These are phyloP conservation scores for Tamias sibiricus DNA, from an alignment of 2,113 vertebrate genomes.

Conservation along the genomic window DNA sequence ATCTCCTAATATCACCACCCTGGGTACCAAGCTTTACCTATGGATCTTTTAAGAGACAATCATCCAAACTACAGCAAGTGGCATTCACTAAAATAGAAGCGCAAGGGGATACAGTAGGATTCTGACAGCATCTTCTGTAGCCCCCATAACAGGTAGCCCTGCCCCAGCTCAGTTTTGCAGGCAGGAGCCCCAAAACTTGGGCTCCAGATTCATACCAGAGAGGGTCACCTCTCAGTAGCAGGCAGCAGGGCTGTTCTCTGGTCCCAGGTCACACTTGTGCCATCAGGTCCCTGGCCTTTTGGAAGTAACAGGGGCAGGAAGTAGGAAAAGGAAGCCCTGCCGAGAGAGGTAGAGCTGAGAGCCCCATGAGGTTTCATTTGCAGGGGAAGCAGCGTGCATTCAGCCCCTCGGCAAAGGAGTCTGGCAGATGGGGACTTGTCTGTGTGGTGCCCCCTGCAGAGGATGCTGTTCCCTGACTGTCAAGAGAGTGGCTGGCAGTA, in stretches of 20 bases:
- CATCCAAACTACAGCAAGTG: neutral
- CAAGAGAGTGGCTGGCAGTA: slow-evolving; percentile 12
- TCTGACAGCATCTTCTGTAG: neutral
- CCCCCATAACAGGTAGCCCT: neutral
- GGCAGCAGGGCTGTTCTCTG: neutral
- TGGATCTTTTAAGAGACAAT: neutral
- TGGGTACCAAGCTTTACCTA: neutral
- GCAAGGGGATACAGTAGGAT: neutral
- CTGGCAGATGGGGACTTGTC: neutral
- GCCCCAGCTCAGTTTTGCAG: neutral
- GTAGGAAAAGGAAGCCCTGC: neutral
- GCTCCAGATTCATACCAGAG: neutral
- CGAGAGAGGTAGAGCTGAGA: neutral
- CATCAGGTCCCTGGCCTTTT: neutral
- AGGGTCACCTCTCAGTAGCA: neutral
- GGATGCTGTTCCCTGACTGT: neutral
- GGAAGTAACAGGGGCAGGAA: neutral
- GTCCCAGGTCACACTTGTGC: neutral
- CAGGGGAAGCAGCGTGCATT: neutral
- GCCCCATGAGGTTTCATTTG: neutral
- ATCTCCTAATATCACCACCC: neutral
- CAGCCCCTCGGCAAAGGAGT: neutral
- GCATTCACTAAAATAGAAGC: neutral
- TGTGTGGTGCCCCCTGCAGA: neutral
- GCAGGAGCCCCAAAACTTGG: neutral